These are phyloP conservation scores for Heterocephalus glaber DNA, from an alignment of 2,113 vertebrate genomes.

Conservation along the genomic window DNA sequence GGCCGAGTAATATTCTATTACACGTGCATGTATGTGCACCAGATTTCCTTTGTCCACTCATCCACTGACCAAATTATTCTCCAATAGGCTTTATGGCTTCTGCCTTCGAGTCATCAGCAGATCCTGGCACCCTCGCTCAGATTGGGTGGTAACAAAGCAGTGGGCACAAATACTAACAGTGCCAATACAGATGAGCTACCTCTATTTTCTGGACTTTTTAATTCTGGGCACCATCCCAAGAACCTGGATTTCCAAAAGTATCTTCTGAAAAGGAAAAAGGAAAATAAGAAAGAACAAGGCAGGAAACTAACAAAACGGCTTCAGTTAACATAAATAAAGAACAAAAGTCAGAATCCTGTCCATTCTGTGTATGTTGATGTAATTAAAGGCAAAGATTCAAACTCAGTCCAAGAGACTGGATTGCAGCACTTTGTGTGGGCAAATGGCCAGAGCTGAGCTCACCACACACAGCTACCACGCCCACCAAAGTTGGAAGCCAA, in stretches of 20 bases:
- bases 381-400: slow-evolving; percentile 71
- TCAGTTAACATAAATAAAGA: slow-evolving; percentile 60
- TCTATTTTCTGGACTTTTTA: neutral
- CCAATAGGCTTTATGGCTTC: neutral
- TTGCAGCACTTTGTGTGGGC: neutral
- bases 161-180: neutral
- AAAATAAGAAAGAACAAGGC: neutral
- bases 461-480: slow-evolving; percentile 23
- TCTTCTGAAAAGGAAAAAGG: neutral
- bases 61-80: neutral
- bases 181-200: neutral
- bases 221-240: neutral
- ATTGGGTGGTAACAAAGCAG: neutral
- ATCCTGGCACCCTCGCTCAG: neutral
- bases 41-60: neutral
- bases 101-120: neutral
- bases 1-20: neutral
- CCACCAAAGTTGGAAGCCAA: slow-evolving; percentile 38
- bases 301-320: slow-evolving; percentile 45
- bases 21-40: neutral
- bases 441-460: slow-evolving; percentile 60
- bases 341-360: slow-evolving; percentile 46
- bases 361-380: slow-evolving; percentile 26
- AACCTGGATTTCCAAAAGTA: slow-evolving; percentile 26
- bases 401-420: slow-evolving; percentile 12